Conservation (phyloP, 2,113 vertebrate genomes). For the Origma solitaria region DNA sequence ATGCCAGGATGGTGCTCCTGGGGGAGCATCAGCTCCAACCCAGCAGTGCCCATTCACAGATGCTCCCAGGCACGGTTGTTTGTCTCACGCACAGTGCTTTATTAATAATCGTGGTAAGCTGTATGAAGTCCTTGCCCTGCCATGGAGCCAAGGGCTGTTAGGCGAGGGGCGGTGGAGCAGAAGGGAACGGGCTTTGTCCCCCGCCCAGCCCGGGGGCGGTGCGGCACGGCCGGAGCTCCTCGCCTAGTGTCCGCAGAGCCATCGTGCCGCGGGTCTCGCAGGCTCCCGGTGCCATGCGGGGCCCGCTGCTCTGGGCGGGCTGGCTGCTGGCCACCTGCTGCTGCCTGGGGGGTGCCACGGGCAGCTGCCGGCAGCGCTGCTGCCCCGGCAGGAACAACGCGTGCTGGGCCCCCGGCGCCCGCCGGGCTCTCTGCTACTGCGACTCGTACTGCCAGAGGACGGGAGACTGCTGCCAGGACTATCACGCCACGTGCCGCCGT, state of each 20-base stretch:
- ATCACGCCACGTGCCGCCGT: constrained; percentile 69
- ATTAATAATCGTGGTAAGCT: background rate
- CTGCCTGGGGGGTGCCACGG: background rate
- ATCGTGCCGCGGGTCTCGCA: background rate
- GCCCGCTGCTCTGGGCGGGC: background rate
- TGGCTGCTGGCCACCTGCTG: constrained; percentile 17
- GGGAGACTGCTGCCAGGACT: constrained; percentile 85
- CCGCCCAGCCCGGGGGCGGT: constrained; percentile 22
- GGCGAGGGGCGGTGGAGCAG: background rate
- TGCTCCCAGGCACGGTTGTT: background rate
- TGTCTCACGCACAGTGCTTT: background rate
- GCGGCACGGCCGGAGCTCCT: background rate
- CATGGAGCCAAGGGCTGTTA: fast-evolving
- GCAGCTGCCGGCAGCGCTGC: constrained; percentile 72
- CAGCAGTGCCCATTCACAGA: background rate
- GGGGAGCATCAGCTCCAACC: background rate
- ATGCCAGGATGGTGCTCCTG: fast-evolving
- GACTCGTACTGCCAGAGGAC: constrained; percentile 83
- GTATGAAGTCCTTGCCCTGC: background rate
- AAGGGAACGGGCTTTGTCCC: constrained; percentile 17
- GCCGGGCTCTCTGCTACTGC: constrained; percentile 79
- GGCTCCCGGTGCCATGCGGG: background rate
- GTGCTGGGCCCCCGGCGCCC: constrained; percentile 66
- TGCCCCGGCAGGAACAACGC: constrained; percentile 82
- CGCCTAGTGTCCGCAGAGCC: fast-evolving